Evolutionary conservation across 2,113 vertebrate species (phyloP), one percentile per base, ranked within the genome.

Genomic region (Amazona guildingii): DNA sequence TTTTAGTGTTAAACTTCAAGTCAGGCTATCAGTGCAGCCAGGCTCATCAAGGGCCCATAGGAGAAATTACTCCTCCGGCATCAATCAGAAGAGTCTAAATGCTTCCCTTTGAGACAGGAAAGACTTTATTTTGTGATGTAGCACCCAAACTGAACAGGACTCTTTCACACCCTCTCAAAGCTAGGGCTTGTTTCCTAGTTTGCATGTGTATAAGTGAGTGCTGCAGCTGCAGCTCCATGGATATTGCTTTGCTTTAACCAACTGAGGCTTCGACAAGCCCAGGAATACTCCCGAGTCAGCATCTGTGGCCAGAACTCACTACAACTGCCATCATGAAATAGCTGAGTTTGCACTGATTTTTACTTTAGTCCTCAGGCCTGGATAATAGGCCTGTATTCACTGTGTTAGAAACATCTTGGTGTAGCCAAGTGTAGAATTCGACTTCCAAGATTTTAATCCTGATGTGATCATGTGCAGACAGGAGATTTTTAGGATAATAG

Each of bases 101-200:
- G 90, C 92, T 93, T 69, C 73, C 90, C 64, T 95, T 90, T 96
- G 68, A 93, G 66, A 41, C 88, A 75, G 85, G 83, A 94, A 94
- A 72, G 79, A 84, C 83, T 91, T 83, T 79, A 83, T 86, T 94
- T 94, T 62, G 41, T 59, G 74, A 46, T 76, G 67, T 41, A 59
- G 86, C 91, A 86, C 88, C 92, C 92, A 93, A 95, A 95, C 55
- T 94, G 83, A 96, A 95, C 92, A 31, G 83, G 76, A 96, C 73
- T 86, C 93, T 96, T 95, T 97, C 93, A 95, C 90, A 88, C 61
- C 88, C 90, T 95, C 85, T 96, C 93, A 96, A 96, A 97, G 96
- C 94, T 94, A 27, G 77, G 76, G 76, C 95, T 96, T 96, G 96
- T 95, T 96, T 96, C 81, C 69, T 82, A 31, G 83, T 73, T 64